Evolutionary conservation across 2,888 invertebrate genomes (phyloP).

Genomic region (Parnassius orleans): DNA sequence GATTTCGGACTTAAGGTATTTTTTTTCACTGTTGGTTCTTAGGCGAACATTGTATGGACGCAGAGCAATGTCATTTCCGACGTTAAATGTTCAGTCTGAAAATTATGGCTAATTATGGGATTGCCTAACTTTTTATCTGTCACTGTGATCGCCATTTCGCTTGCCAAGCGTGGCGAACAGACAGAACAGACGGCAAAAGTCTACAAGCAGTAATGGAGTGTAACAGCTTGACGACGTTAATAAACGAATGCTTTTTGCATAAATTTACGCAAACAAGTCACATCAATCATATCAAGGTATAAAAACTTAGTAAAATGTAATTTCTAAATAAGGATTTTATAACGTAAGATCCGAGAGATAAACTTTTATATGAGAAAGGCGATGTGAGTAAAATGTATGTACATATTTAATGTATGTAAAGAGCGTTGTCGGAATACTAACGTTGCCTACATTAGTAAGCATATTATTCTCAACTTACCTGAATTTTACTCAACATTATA

Average conservation of each 20-base stretch:
- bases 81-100: too few species aligned
- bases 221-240: not conserved
- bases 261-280: too few species aligned
- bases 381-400: constrained; percentile 16
- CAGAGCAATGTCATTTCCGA: too few species aligned
- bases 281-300: not conserved
- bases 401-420: not conserved
- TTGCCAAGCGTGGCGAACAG: too few species aligned
- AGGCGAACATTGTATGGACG: too few species aligned
- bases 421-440: constrained; percentile 14
- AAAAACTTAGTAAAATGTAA: constrained; percentile 3
- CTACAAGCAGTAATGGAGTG: not conserved
- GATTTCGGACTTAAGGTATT: too few species aligned
- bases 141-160: too few species aligned
- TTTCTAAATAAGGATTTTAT: constrained; percentile 8
- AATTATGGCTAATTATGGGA: too few species aligned
- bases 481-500: not conserved
- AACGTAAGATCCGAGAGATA: constrained; percentile 7
- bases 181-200: too few species aligned
- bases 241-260: too few species aligned
- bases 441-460: not conserved
- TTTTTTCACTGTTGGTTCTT: too few species aligned
- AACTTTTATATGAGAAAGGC: constrained; percentile 12
- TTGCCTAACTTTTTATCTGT: too few species aligned
- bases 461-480: not conserved